Evolutionary conservation across 2,888 invertebrate species (phyloP).

Genomic region (Idaea biselata): DNA sequence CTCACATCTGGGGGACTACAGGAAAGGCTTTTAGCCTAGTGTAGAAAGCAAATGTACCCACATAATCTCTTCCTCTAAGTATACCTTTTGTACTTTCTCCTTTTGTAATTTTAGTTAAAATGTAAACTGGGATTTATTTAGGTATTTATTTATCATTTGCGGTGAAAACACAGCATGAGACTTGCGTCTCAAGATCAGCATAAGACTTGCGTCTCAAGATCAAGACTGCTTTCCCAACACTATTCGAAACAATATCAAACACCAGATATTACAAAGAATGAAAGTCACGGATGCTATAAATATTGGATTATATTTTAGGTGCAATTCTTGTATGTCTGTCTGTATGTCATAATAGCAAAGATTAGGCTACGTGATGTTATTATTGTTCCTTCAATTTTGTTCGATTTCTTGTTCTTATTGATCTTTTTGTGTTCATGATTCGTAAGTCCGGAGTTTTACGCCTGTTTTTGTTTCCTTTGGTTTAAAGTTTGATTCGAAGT

Average conservation of each 20-base stretch:
- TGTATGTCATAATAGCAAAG: conserved; percentile 74
- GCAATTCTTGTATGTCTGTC: conserved; percentile 60
- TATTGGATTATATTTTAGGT: conserved; percentile 78
- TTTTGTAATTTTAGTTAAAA: too few species aligned
- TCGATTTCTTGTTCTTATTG: conserved; percentile 71
- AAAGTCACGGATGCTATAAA: conserved; percentile 73
- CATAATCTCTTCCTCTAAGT: too few species aligned
- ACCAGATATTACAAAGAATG: conserved; percentile 40
- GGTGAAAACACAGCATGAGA: too few species aligned
- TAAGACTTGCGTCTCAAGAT: not conserved
- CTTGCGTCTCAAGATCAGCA: conserved; percentile 3
- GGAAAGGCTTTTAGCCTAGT: too few species aligned
- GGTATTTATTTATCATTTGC: too few species aligned
- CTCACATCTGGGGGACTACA: too few species aligned
- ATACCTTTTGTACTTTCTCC: too few species aligned
- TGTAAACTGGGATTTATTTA: too few species aligned
- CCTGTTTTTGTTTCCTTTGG: conserved; percentile 40
- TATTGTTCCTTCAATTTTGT: conserved; percentile 47
- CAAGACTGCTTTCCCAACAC: conserved; percentile 19
- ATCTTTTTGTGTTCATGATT: conserved; percentile 60
- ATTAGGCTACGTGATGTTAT: conserved; percentile 79
- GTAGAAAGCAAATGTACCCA: too few species aligned
- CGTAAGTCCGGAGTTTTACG: conserved; percentile 47
- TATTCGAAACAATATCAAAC: conserved; percentile 18
- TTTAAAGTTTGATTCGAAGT: not conserved